Base-by-base conservation (phyloP, 2,113 vertebrate genomes). In the Vidua macroura region DNA sequence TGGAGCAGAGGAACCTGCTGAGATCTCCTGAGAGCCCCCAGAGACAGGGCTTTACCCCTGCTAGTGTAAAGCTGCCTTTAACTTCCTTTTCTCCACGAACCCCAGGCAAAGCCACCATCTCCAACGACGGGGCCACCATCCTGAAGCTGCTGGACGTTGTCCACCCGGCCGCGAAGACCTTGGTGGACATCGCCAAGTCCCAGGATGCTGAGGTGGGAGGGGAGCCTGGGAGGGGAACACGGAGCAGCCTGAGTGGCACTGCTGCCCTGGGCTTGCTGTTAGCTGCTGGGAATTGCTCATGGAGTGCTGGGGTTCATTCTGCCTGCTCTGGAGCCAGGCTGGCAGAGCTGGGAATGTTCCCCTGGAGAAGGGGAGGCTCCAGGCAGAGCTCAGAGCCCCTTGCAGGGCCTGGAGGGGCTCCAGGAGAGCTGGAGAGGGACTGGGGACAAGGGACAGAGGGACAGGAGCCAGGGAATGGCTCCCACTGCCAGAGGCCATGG, bases 51-150 rank as follows among this genome's bases (percentile, higher is more conserved):
- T 64, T 41, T 12, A 4, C 22, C 23, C 49, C 1, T 4, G 5
- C 15, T 17, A 2, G 4, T 44, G 11, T 8, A 21, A 10, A 56
- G 6, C n/a, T 56, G 59, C 59, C 41, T 25, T 25, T 52, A 6
- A 51, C 8, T 48, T 33, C 23, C 25, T 62, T 11, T n/a, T 33
- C 15, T 67, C 2, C 22, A 3, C 51, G 77, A 2, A 8, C 49
- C 91, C 14, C 91, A 99, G 99, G 99, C 46, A 99, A 99, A 97
- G 99, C 99, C 92, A 99, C 99, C 1, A 99, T 99, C 97, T 99
- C 99, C 35, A 99, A 99, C 1, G 99, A 99, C 63, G 99, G 99
- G 7, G 99, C 99, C 96, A 99, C 99, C 83, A 99, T 99, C 96
- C 97, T 99, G 97, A 99, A 99, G 93, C 98, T 99, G 59, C 98